These are phyloP conservation scores for Artibeus lituratus DNA, from an alignment of 2,797 vertebrate genomes.

Conservation along the genomic window DNA sequence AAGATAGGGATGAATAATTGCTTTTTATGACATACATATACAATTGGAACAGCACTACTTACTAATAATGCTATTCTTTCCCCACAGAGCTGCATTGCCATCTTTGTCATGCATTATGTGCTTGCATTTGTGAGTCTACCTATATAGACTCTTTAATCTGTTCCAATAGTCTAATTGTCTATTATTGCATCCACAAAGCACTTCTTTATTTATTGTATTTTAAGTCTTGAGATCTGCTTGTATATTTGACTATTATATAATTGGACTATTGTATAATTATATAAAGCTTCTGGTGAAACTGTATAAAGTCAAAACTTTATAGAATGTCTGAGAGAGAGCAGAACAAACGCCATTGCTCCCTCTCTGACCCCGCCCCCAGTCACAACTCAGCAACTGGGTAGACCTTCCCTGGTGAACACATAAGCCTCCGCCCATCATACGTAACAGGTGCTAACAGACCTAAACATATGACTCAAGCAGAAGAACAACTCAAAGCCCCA, in stretches of 20 bases:
- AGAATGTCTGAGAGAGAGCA: no score
- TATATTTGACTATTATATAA: not conserved
- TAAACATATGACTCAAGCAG: no score
- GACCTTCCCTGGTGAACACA: no score
- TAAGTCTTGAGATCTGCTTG: not conserved
- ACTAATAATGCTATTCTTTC: not conserved
- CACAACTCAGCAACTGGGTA: no score
- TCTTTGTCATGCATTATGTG: not conserved
- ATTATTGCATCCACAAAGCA: not conserved
- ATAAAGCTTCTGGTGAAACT: not conserved
- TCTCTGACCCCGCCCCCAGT: no score
- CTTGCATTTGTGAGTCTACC: not conserved
- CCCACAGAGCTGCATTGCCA: not conserved
- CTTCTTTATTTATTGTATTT: not conserved
- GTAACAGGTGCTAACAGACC: no score
- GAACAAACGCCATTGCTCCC: no score
- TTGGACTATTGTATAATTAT: constrained; percentile 14
- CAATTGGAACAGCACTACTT: not conserved
- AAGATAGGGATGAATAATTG: not conserved
- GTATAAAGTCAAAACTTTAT: not conserved
- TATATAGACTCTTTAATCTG: not conserved
- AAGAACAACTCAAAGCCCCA: no score
- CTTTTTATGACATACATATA: not conserved
- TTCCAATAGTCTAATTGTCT: not conserved
- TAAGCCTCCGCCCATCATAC: no score